These are phyloP conservation scores for Periophthalmodon schlosseri DNA, from an alignment of 2,113 vertebrate genomes.

Conservation along the genomic window DNA sequence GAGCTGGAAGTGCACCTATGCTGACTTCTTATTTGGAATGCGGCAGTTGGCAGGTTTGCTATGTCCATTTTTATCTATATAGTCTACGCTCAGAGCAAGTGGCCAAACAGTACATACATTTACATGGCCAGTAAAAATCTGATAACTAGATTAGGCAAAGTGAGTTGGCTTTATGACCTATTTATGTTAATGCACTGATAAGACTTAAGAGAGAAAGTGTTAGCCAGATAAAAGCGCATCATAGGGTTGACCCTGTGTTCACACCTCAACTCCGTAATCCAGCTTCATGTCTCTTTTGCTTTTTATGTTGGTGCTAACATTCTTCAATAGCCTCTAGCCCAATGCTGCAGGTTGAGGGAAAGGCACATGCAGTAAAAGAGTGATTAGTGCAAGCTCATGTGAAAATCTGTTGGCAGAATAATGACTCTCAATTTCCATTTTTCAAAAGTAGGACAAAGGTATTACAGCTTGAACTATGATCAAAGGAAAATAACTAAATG, in stretches of 20 bases:
- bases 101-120: background rate
- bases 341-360: constrained; percentile 60
- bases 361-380: constrained; percentile 14
- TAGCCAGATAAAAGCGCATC: constrained; percentile 44
- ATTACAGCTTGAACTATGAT: constrained; percentile 44
- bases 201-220: constrained; percentile 20
- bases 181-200: background rate
- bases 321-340: constrained; percentile 34
- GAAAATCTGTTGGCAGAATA: constrained; percentile 42
- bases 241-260: constrained; percentile 65
- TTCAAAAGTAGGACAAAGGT: constrained; percentile 40
- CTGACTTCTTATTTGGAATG: too few relatives aligned
- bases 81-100: background rate
- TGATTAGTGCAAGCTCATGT: constrained; percentile 44
- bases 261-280: constrained; percentile 68
- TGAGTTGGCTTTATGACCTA: background rate
- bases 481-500: constrained; percentile 41
- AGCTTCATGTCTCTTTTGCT: constrained; percentile 48
- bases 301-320: constrained; percentile 61
- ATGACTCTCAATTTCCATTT: constrained; percentile 39
- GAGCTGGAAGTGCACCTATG: too few relatives aligned
- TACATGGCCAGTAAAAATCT: too few relatives aligned
- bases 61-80: too few relatives aligned
- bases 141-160: too few relatives aligned
- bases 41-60: too few relatives aligned